These are phyloP conservation scores for Morone saxatilis DNA, from an alignment of 2,113 vertebrate species.

Conservation along the genomic window DNA sequence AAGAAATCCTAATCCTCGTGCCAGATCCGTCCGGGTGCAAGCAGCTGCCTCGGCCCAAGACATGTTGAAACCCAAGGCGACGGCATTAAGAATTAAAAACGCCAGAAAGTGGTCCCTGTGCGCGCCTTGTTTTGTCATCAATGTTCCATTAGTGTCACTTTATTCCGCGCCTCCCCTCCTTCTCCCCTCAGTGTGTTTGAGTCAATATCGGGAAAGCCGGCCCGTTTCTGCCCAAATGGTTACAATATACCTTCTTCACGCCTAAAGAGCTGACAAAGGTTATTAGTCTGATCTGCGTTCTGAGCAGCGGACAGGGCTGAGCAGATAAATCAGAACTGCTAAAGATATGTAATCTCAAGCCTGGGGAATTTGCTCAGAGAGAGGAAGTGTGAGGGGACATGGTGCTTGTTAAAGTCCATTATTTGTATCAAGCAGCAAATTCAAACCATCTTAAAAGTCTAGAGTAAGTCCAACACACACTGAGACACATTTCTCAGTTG, in stretches of 20 bases:
- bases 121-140: conserved; percentile 87
- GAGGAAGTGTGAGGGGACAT: conserved; percentile 22
- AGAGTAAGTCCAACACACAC: neutral
- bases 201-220: conserved; percentile 86
- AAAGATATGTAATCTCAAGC: conserved; percentile 64
- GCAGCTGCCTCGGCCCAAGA: conserved; percentile 76
- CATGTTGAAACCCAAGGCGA: conserved; percentile 84
- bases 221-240: conserved; percentile 85
- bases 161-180: conserved; percentile 80
- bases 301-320: conserved; percentile 41
- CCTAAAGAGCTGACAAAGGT: conserved; percentile 84
- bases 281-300: conserved; percentile 76
- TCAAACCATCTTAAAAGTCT: conserved; percentile 22
- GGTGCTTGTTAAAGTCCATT: conserved; percentile 10
- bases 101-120: conserved; percentile 83
- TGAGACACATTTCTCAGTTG: neutral
- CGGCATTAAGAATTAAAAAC: conserved; percentile 86
- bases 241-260: conserved; percentile 86
- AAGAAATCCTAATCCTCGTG: conserved; percentile 82
- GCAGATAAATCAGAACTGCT: conserved; percentile 65
- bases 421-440: conserved; percentile 38
- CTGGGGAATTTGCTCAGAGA: conserved; percentile 43
- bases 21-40: conserved; percentile 71
- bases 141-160: conserved; percentile 89
- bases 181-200: conserved; percentile 73